Conservation (phyloP, 2,113 vertebrate species). For the Chaetodon trifascialis region DNA sequence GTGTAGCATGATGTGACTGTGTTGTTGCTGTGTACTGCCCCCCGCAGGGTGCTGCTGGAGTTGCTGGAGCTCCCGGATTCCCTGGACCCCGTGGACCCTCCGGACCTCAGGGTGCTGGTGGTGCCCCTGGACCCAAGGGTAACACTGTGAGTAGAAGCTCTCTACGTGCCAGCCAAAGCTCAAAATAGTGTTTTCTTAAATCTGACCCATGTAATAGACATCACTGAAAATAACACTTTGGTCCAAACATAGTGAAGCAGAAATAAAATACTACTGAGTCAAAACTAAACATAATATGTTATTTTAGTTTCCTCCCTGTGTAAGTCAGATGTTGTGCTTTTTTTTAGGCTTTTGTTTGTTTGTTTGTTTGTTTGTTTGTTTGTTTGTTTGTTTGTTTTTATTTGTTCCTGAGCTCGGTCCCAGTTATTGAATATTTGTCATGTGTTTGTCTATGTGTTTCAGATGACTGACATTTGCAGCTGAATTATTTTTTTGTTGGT, state of each 20-base stretch:
- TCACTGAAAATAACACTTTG: background rate
- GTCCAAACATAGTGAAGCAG: background rate
- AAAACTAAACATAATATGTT: background rate
- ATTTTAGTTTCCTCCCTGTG: no score
- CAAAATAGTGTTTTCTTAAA: background rate
- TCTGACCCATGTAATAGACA: background rate
- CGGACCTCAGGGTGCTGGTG: slow-evolving; percentile 91
- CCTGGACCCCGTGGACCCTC: slow-evolving; percentile 96
- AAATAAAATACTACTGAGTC: background rate
- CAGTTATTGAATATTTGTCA: background rate
- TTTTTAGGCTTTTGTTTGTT: background rate
- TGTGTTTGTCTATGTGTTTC: background rate
- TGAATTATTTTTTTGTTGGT: background rate
- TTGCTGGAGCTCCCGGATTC: slow-evolving; percentile 97
- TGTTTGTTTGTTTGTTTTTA: background rate
- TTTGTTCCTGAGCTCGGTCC: background rate
- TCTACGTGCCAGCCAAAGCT: background rate
- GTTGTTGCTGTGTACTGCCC: slow-evolving; percentile 67
- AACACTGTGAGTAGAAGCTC: slow-evolving; percentile 91
- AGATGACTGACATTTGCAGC: background rate
- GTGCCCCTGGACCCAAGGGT: slow-evolving; percentile 94
- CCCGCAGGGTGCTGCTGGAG: slow-evolving; percentile 93
- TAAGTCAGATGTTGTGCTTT: background rate
- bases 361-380: background rate
- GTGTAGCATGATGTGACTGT: slow-evolving; percentile 27